Evolutionary conservation across 2,888 invertebrate species (phyloP), one percentile per base, ranked within the genome.

Genomic region (Octodonta nipae): DNA sequence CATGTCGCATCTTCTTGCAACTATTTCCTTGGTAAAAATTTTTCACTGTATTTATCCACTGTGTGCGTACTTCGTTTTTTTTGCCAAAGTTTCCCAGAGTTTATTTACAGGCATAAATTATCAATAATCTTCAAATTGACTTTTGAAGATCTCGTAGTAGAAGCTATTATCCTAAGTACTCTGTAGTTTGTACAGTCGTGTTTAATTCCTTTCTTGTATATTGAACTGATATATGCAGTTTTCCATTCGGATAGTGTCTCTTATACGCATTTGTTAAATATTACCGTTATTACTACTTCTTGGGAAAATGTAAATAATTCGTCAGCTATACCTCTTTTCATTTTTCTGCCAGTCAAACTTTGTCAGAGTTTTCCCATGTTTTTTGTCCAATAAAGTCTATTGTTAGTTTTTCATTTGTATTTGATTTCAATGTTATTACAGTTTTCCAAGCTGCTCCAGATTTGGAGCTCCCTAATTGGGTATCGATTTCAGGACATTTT

Each of bases 111-210:
- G n/a, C 6, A 20, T n/a, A 20, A 20, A 20, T 20, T 20, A 20
- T 20, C 20, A 20, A 20, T 20, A 20, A n/a, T 20, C 20, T 20
- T 20, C 20, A 20, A 20, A 20, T n/a, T 20, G n/a, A 20, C 20
- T 20, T 20, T 20, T n/a, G 6, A n/a, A 6, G 20, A 20, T 20
- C n/a, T 20, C 20, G 20, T 20, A 20, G 20, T 20, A 20, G 7
- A 20, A n/a, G 6, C 20, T 20, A 20, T n/a, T n/a, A 7, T 6
- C 20, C 7, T 6, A 20, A 20, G 20, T n/a, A 7, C 6, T 20
- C n/a, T n/a, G n/a, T 20, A 20, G 20, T n/a, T 7, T 20, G 20
- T 20, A 20, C 20, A 20, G 20, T 20, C 20, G 20, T 20, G 20
- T 20, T 20, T 20, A 20, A 7, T 20, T 7, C n/a, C 20, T 20